Conservation (phyloP, 2,888 invertebrate species). For the Pheosia gnoma region DNA sequence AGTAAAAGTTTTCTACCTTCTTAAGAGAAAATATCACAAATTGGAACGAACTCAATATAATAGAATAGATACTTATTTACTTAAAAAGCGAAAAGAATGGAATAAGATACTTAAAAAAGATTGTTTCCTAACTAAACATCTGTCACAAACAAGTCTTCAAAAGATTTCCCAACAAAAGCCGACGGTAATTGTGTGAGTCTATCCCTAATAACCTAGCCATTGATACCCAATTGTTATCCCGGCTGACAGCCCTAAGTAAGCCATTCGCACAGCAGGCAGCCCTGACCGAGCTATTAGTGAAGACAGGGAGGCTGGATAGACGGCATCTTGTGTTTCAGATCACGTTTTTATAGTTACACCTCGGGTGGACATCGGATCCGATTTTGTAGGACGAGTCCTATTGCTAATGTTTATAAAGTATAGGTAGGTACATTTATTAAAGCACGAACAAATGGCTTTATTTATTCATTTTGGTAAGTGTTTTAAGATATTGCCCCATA, state of each 20-base stretch:
- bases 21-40: too few relatives aligned
- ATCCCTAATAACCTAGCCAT: conserved; percentile 2
- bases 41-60: too few relatives aligned
- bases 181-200: background rate
- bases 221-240: conserved; percentile 1
- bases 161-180: background rate
- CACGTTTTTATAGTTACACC: conserved; percentile 7
- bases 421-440: too few relatives aligned
- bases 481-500: too few relatives aligned
- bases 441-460: too few relatives aligned
- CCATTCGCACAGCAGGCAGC: conserved; percentile 1
- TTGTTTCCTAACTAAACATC: background rate
- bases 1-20: too few relatives aligned
- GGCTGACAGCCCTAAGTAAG: conserved; percentile 1
- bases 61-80: too few relatives aligned
- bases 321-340: conserved; percentile 7
- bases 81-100: too few relatives aligned
- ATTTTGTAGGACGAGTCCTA: background rate
- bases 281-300: conserved; percentile 3
- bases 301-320: background rate
- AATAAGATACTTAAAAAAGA: too few relatives aligned
- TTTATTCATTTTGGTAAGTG: too few relatives aligned
- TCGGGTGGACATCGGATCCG: background rate
- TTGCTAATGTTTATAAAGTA: too few relatives aligned
- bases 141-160: background rate